phyloP scores from a whole-genome alignment of 2,113 vertebrate genomes.

The Thamnophis sirtalis region DNA sequence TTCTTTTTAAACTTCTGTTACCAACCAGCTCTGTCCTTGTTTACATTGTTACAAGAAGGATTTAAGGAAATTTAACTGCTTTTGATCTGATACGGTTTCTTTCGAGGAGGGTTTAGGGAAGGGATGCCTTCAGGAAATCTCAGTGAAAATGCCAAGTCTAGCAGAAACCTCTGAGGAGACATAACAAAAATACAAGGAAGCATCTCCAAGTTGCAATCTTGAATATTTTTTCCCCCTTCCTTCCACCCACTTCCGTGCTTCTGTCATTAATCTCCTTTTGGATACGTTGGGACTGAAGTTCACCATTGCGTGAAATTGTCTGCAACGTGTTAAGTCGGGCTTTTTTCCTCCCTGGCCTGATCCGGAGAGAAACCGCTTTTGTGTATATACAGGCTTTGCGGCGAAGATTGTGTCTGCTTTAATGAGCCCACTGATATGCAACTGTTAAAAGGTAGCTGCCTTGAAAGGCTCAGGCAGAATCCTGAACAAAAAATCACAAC shows the following conservation, averaged over 20 bases:
- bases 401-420: neutral
- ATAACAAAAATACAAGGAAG: neutral
- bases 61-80: too few species aligned
- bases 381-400: neutral
- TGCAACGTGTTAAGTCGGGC: neutral
- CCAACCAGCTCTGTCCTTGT: neutral
- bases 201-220: neutral
- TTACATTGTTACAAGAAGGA: neutral
- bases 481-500: neutral
- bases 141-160: too few species aligned
- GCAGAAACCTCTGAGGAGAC: neutral
- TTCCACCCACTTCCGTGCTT: neutral
- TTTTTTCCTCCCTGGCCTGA: neutral
- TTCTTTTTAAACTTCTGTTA: neutral
- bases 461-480: neutral
- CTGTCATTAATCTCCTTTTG: neutral
- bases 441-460: neutral
- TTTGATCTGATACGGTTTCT: neutral
- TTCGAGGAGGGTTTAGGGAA: neutral
- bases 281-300: neutral
- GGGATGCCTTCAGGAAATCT: neutral
- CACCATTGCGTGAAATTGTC: neutral
- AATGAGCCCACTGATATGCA: neutral
- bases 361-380: neutral
- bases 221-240: rapidly evolving